Evolutionary conservation across 2,113 vertebrate species (phyloP), one percentile per base, ranked within the genome.

Genomic region (Meles meles): DNA sequence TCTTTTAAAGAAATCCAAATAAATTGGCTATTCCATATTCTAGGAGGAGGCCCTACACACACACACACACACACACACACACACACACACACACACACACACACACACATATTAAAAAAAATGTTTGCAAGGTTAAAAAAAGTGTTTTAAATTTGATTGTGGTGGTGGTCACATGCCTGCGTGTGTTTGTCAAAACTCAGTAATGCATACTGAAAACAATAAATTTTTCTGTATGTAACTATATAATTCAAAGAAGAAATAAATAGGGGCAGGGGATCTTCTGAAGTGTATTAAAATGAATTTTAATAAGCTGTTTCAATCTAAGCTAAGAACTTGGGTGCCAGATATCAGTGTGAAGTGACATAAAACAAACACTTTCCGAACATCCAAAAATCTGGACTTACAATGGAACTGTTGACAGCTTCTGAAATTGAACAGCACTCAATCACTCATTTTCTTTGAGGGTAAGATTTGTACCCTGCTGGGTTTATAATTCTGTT

Each of bases 401-500:
- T 34, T 97, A 97, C 94, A 98, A 85, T 87, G 79, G 91, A 80
- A 95, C 90, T 61, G 44, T 74, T 96, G 83, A 98, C 88, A 97
- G 89, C 52, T 95, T 95, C 52, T 84, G 37, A 97, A 91, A 71
- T 88, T 94, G 97, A 97, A 15, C 11, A 82, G 80, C 79, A 87
- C 42, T 98, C 95, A 96, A 76, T 85, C 84, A 93, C 90, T 96
- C 90, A 96, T 89, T 79, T 93, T 67, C 61, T 97, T 96, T 55
- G 97, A 82, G 82, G 92, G 92, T 77, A 90, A 97, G 63, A 98
- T 84, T 86, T 79, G 93, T 11, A 86, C 6, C 93, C 42, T 97
- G 93, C 52, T 25, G 88, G 94, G 98, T 49, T 97, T 97, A 83
- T 97, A 97, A 97, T 97, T 98, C 93, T 97, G 93, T 92, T 97